Evolutionary conservation across 1,140 invertebrate species (phyloP).

Genomic region (Parasteatoda tepidariorum): DNA sequence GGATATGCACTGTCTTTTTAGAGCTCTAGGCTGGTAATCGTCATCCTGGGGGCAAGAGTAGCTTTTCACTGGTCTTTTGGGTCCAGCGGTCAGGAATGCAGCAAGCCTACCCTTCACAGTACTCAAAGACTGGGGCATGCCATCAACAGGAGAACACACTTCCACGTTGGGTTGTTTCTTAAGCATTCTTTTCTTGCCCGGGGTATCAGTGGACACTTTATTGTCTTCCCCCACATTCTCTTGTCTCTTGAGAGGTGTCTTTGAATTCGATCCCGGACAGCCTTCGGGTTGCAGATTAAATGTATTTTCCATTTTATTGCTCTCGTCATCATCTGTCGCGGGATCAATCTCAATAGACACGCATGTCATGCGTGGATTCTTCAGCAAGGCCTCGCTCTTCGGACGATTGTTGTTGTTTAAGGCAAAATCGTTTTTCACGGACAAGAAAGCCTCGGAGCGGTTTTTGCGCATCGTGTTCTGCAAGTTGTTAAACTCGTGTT

Average conservation of each 20-base stretch:
- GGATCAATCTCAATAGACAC: slow-evolving; percentile 55
- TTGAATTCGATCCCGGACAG: not conserved
- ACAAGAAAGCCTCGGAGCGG: slow-evolving; percentile 29
- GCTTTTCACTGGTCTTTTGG: slow-evolving; percentile 38
- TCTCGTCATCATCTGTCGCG: slow-evolving; percentile 51
- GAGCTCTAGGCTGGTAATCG: not conserved
- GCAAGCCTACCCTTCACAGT: slow-evolving; percentile 19
- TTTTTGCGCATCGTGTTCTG: slow-evolving; percentile 22
- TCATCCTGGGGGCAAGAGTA: slow-evolving; percentile 49
- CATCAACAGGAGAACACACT: slow-evolving; percentile 8
- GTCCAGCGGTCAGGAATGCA: slow-evolving; percentile 4
- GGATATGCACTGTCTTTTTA: slow-evolving; percentile 48
- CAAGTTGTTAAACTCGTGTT: not conserved
- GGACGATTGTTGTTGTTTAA: slow-evolving; percentile 15
- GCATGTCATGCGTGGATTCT: slow-evolving; percentile 1
- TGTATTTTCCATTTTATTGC: slow-evolving; percentile 21
- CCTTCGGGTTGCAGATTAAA: not conserved
- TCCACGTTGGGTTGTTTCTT: slow-evolving; percentile 35
- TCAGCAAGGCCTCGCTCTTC: slow-evolving; percentile 6
- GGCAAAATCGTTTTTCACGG: not conserved
- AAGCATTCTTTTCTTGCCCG: slow-evolving; percentile 5
- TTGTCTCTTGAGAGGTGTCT: slow-evolving; percentile 31
- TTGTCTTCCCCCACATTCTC: slow-evolving; percentile 29
- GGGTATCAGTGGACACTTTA: not conserved
- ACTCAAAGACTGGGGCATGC: not conserved